Percentiles rank a stretch among this genome's conserved stretches.
These are phyloP conservation scores for Halcyon leucocephala DNA, from an alignment of 2,797 vertebrate genomes.

Conservation along the genomic window DNA sequence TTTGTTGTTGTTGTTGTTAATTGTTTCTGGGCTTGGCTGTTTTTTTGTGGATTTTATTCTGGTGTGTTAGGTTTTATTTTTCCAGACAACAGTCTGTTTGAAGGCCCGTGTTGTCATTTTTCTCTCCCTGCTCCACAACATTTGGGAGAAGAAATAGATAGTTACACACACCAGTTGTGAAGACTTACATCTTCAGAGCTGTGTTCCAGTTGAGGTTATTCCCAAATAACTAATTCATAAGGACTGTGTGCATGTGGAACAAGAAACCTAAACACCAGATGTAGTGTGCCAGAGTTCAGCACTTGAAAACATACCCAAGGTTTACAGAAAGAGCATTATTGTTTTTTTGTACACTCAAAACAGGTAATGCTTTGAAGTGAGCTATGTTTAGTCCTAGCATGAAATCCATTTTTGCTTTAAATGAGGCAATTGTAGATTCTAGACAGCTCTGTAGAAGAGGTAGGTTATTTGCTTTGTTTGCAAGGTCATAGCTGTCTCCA, in stretches of 20 bases:
- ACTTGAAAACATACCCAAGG: neutral
- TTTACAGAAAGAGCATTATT: neutral
- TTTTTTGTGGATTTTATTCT: neutral
- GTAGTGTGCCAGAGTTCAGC: neutral
- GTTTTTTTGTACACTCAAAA: neutral
- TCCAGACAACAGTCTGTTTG: neutral
- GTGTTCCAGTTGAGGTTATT: neutral
- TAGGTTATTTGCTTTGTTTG: neutral
- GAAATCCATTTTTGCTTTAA: neutral
- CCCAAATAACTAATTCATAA: neutral
- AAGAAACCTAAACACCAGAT: conserved; percentile 22
- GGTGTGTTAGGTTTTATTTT: neutral
- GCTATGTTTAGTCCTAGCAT: neutral
- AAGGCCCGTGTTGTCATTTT: neutral
- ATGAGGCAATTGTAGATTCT: neutral
- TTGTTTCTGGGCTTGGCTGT: neutral
- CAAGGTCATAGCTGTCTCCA: neutral
- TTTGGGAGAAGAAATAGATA: neutral
- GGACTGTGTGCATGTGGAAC: neutral
- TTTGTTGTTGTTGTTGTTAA: neutral
- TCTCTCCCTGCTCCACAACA: neutral
- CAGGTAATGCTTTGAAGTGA: conserved; percentile 2
- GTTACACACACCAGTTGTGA: neutral
- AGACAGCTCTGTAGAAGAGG: neutral
- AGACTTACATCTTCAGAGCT: neutral